Conservation (phyloP, 2,797 vertebrate species). For the Onychomys leucogaster region DNA sequence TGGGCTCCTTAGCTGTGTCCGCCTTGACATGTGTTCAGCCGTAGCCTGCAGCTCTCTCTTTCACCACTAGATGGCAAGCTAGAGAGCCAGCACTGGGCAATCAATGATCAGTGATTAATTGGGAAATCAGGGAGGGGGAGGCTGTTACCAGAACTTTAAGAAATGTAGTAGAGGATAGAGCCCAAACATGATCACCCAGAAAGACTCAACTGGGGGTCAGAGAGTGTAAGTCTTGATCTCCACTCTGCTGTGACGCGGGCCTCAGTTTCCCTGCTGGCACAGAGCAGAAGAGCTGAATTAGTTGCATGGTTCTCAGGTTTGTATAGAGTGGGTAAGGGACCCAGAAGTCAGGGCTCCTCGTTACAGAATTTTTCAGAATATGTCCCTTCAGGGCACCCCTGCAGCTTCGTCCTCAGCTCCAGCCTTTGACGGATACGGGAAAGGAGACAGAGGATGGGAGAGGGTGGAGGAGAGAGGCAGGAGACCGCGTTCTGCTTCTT, state of each 20-base stretch:
- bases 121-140: not conserved
- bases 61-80: slow-evolving; percentile 71
- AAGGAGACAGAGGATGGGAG: not conserved
- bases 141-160: not conserved
- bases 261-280: not conserved
- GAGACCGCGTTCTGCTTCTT: not conserved
- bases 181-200: not conserved
- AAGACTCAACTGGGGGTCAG: not conserved
- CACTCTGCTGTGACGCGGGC: not conserved
- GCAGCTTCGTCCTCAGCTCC: not conserved
- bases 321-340: not conserved
- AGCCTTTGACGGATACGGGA: not conserved
- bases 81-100: not conserved
- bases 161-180: not conserved
- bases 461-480: not conserved
- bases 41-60: not conserved
- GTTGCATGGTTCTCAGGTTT: not conserved
- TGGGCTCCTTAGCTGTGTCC: not conserved
- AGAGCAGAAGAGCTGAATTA: not conserved
- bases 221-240: not conserved
- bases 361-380: not conserved
- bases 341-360: not conserved
- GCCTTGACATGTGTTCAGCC: not conserved
- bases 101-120: slow-evolving; percentile 23
- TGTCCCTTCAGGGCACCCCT: not conserved